These are phyloP conservation scores for Phanerotoma sp. DNA, from an alignment of 2,888 invertebrate genomes.

Conservation along the genomic window DNA sequence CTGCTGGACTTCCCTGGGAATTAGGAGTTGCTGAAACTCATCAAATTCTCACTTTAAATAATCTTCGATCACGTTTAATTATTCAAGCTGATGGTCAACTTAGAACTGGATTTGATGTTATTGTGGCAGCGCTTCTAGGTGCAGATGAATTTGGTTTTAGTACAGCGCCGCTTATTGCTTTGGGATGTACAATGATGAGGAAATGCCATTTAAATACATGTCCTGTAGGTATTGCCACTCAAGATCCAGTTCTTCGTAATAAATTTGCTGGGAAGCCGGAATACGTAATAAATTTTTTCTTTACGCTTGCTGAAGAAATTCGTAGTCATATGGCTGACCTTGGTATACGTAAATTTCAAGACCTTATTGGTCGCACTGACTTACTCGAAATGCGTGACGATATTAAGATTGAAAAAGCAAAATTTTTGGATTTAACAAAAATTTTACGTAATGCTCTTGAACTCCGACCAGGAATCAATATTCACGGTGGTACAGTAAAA, in stretches of 20 bases:
- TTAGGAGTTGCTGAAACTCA: constrained; percentile 98
- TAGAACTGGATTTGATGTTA: constrained; percentile 92
- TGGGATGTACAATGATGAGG: constrained; percentile 99
- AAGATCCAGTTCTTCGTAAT: constrained; percentile 91
- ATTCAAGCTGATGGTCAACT: constrained; percentile 97
- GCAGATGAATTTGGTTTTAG: constrained; percentile 99
- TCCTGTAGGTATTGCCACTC: constrained; percentile 98
- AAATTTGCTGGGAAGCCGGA: constrained; percentile 98
- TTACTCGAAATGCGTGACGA: constrained; percentile 75
- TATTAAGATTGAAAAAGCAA: constrained; percentile 74
- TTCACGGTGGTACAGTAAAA: constrained; percentile 81
- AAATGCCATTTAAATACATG: constrained; percentile 99
- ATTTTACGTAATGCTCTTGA: constrained; percentile 88
- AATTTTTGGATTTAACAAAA: constrained; percentile 78
- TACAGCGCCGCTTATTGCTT: constrained; percentile 95
- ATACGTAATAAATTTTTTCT: constrained; percentile 95
- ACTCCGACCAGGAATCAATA: constrained; percentile 87
- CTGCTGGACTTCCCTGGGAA: constrained; percentile 98
- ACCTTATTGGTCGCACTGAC: constrained; percentile 90
- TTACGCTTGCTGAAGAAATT: constrained; percentile 97
- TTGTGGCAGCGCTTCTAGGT: constrained; percentile 92
- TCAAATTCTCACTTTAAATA: constrained; percentile 92
- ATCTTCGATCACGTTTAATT: constrained; percentile 87
- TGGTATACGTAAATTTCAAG: constrained; percentile 86
- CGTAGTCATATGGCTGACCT: constrained; percentile 88